phyloP scores from a whole-genome alignment of 2,888 invertebrate genomes.

The Ceratothoa steindachneri region DNA sequence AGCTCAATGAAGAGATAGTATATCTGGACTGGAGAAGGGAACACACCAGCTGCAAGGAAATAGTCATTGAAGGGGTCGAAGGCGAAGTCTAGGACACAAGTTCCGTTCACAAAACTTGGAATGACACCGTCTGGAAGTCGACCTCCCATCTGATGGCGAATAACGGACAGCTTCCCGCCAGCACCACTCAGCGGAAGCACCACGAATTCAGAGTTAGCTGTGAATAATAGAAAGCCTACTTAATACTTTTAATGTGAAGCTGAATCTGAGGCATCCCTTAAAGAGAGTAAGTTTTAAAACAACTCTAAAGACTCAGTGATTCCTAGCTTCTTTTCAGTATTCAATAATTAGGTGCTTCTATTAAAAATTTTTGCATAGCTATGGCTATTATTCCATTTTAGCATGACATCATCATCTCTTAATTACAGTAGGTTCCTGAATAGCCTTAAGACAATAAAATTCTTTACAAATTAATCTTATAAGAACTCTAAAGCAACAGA shows the following conservation, averaged over 20 bases:
- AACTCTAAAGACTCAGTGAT: not conserved
- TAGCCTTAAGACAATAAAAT: no score
- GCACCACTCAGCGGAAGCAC: slow-evolving; percentile 87
- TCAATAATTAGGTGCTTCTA: no score
- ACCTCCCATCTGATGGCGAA: slow-evolving; percentile 70
- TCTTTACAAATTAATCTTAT: no score
- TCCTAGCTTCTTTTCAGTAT: no score
- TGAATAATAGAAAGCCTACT: slow-evolving; percentile 47
- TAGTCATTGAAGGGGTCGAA: slow-evolving; percentile 87
- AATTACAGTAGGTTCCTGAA: no score
- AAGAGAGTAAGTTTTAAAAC: slow-evolving; percentile 39
- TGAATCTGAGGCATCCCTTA: not conserved
- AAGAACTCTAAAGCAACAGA: no score
- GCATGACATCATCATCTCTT: no score
- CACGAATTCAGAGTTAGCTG: slow-evolving; percentile 78
- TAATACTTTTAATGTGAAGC: no score
- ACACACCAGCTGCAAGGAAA: slow-evolving; percentile 67
- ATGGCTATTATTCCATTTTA: no score
- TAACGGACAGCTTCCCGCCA: slow-evolving; percentile 81
- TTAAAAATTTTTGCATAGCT: no score
- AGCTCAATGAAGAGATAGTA: no score
- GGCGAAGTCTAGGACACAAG: slow-evolving; percentile 82
- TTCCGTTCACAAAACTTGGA: slow-evolving; percentile 84
- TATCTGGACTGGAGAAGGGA: no score
- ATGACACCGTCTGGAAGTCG: slow-evolving; percentile 74